These are phyloP conservation scores for Aplysina aerophoba DNA, from an alignment of 37 sponge, comb jelly and placozoan genomes.

Conservation along the genomic window DNA sequence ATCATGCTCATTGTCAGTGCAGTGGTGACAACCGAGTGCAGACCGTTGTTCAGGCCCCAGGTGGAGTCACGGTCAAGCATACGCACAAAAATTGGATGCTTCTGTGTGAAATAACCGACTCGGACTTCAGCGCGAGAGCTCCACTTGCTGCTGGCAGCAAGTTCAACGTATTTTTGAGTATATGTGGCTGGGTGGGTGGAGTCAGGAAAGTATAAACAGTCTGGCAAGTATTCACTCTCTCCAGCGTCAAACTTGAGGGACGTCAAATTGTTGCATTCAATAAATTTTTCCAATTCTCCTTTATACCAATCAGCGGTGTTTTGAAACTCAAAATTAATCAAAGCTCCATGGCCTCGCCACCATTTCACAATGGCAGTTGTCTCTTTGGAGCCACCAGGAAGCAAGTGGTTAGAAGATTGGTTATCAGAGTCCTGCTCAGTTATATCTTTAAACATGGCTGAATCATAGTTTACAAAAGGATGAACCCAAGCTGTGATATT, in stretches of 20 bases:
- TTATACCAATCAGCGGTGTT: conserved; percentile 34
- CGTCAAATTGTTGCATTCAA: conserved; percentile 15
- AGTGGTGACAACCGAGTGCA: conserved; percentile 73
- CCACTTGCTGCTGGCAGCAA: conserved; percentile 31
- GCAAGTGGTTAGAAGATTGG: conserved; percentile 1
- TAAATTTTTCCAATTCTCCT: conserved; percentile 42
- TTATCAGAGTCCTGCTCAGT: conserved; percentile 17
- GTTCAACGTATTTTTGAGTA: conserved; percentile 50
- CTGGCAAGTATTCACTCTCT: conserved; percentile 76
- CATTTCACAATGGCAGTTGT: conserved; percentile 69
- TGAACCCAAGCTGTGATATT: conserved; percentile 75
- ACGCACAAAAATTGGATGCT: conserved; percentile 55
- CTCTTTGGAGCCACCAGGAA: conserved; percentile 35
- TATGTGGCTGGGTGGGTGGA: conserved; percentile 38
- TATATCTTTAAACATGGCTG: conserved; percentile 33
- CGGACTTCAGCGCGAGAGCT: conserved; percentile 51
- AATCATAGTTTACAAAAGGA: conserved; percentile 67
- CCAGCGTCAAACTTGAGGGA: conserved; percentile 83
- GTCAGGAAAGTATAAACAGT: conserved; percentile 62
- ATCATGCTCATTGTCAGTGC: conserved; percentile 74
- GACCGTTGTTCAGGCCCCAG: conserved; percentile 75
- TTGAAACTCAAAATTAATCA: conserved; percentile 62
- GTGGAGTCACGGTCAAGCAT: conserved; percentile 55
- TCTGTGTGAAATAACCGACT: conserved; percentile 81
- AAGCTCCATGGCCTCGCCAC: conserved; percentile 80